Evolutionary conservation across 2,797 vertebrate species (phyloP), one percentile per base, ranked within the genome.

Genomic region (Tympanoctomys barrerae): DNA sequence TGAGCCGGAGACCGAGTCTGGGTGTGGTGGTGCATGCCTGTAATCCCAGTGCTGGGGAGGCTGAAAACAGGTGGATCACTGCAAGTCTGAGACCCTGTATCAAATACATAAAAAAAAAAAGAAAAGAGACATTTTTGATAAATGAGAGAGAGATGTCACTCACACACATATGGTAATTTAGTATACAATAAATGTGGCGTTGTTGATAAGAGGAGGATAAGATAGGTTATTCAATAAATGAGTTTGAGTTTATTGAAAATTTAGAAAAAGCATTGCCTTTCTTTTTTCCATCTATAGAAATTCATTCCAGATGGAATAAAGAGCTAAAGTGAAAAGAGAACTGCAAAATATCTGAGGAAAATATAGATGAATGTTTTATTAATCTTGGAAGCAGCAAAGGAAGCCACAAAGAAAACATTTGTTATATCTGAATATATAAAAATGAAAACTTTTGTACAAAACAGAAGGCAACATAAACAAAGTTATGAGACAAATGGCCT

Each of bases 301-400:
- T 75, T 87, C 64, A 91, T 88, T 91, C 81, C 82, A 83, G 93
- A 90, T 90, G 75, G 78, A 90, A 90, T 59, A 90, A 96, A 88
- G 73, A 90, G 21, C 39, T 87, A 81, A 95, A 87, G 33, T 94
- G 57, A 61, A 90, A 64, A 66, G 93, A 71, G 10, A 66, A 82
- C 70, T 94, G 89, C 33, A 91, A 94, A 96, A 57, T 89, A 81
- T 52, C 62, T 87, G 46, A 93, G 84, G 83, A 73, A 95, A 89
- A 82, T 77, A 86, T 10, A 79, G 81, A 36, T 71, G 57, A 93
- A 16, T 87, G 94, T 86, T 94, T 94, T 86, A 86, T 79, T 96
- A 86, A 80, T 92, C 49, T 95, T 95, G 73, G 91, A 96, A 94
- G 52, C 80, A 88, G 79, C 79, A 81, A 92, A 68, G 33, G 54